Percentiles rank a stretch among this genome's conserved stretches.
phyloP scores from a whole-genome alignment of 2,113 vertebrate genomes.

The Panthera tigris region DNA sequence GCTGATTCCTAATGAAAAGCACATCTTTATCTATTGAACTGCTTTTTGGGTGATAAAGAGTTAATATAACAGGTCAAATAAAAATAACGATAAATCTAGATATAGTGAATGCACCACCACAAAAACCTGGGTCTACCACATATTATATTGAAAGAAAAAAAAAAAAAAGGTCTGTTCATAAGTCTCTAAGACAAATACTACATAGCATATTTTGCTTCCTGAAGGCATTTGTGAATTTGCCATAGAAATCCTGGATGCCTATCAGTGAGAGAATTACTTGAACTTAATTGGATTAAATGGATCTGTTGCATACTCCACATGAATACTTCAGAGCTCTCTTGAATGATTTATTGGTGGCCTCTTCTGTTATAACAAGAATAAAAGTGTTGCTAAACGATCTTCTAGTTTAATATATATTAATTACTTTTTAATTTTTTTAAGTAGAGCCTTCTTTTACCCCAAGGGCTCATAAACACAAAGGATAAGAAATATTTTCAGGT shows the following conservation, averaged over 20 bases:
- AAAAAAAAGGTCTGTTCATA: neutral
- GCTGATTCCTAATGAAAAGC: neutral
- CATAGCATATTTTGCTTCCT: neutral
- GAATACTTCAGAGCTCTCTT: neutral
- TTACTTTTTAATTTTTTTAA: neutral
- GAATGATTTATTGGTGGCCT: conserved; percentile 28
- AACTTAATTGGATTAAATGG: conserved; percentile 42
- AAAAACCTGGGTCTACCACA: neutral
- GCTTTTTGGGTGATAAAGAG: neutral
- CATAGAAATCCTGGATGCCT: neutral
- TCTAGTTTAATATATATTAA: neutral
- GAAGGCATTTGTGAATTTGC: neutral
- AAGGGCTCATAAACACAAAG: neutral
- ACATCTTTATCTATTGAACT: neutral
- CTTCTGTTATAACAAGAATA: conserved; percentile 25
- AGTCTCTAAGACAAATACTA: neutral
- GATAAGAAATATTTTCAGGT: neutral
- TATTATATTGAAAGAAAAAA: neutral
- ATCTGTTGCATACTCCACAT: neutral
- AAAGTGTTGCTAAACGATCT: neutral
- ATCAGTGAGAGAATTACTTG: conserved; percentile 19
- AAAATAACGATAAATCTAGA: neutral
- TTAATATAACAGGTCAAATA: neutral
- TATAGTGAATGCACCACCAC: neutral
- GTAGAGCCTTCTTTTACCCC: neutral